Base-by-base conservation (phyloP, 2,888 invertebrate genomes). In the Crematogaster levior region DNA sequence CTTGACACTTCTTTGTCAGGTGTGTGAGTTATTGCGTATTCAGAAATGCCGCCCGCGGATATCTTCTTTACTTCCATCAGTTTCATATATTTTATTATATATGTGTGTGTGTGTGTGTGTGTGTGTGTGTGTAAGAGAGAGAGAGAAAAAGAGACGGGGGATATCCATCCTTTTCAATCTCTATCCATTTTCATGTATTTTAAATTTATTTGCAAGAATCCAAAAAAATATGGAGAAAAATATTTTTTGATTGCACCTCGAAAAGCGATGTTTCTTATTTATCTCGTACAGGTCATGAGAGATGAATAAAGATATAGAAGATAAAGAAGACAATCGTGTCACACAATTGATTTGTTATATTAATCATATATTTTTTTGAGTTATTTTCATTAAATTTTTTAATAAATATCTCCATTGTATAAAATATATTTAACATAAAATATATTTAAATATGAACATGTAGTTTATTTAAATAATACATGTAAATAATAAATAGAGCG, bases 1-100 rank as follows among this genome's bases (percentile, higher is more conserved):
- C 51, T 51, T 27, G 74, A 75, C 74, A 27, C 51, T 51, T 51
- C n/a, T 65, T 48, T 66, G 40, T 75, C 75, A 30, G 37, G 5
- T 10, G 40, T 15, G 66, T 75, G 75, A 75, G 66, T 75, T 75
- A 75, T 75, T 75, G 51, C n/a, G 51, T 66, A 75, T 40, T 75
- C 18, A 51, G n/a, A 12, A 4, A 46, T 53, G 51, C n/a, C 27
- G 0, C 3, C 10, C 2, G 4, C 15, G 30, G 15, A 53, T 65
- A 53, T 40, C 40, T 48, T 10, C 27, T 53, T 40, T 27, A 37
- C 18, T 37, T 48, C 24, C 34, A 61, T 51, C 51, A 51, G 24
- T 37, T 15, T 53, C 4, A 4, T 40, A 40, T 27, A 65, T 75
- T 37, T 40, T 24, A 24, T n/a, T n/a, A n/a, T n/a, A n/a, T n/a